Evolutionary conservation across 1,140 invertebrate genomes (phyloP).

Genomic region (Melipona quadrifasciata): DNA sequence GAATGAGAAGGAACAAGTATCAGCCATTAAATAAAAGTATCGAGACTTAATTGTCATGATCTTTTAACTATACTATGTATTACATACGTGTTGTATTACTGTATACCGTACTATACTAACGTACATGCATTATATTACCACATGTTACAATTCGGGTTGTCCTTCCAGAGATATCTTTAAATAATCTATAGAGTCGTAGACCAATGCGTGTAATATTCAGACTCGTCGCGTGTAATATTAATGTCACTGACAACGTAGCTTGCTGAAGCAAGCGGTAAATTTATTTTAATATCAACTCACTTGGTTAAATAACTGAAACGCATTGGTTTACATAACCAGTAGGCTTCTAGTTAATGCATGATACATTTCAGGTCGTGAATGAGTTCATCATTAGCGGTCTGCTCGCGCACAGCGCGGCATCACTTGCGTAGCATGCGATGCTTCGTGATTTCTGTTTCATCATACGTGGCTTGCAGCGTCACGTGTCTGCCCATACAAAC

Average conservation of each 20-base stretch:
- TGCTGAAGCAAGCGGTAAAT: neutral
- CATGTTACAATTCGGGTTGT: too few species aligned
- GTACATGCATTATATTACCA: too few species aligned
- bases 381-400: neutral
- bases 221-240: too few species aligned
- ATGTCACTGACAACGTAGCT: neutral
- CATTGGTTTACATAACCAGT: neutral
- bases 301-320: constrained; percentile 59
- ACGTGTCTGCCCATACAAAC: neutral
- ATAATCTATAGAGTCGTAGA: too few species aligned
- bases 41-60: too few species aligned
- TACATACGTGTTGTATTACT: too few species aligned
- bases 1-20: too few species aligned
- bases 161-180: too few species aligned
- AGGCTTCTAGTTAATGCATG: neutral
- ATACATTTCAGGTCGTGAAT: neutral
- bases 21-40: too few species aligned
- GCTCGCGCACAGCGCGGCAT: neutral
- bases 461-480: neutral
- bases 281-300: constrained; percentile 21
- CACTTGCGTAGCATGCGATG: neutral
- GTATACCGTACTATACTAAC: too few species aligned
- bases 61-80: too few species aligned
- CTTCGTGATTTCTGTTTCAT: neutral
- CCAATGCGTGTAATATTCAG: too few species aligned